Conservation (phyloP, 37 sponge, comb jelly and placozoan species). For the Theonella swinhoei region DNA sequence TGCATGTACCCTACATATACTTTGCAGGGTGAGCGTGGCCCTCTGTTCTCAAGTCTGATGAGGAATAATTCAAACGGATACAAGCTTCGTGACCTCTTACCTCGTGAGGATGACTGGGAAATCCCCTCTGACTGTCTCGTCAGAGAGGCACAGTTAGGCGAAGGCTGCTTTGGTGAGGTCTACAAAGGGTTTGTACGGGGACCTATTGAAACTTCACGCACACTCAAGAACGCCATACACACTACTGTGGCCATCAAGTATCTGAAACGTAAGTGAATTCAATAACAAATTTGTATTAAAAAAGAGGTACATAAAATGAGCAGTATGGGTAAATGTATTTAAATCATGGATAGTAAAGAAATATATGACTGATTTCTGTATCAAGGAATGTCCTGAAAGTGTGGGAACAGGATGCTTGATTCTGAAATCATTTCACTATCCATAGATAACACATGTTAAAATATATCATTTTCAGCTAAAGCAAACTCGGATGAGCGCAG, state of each 20-base stretch:
- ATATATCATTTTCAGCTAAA: slow-evolving; percentile 7
- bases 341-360: no score
- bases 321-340: no score
- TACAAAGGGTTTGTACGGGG: slow-evolving; percentile 59
- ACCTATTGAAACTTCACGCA: slow-evolving; percentile 24
- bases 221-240: slow-evolving; percentile 49
- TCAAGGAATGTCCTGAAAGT: no score
- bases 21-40: background rate
- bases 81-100: background rate
- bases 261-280: slow-evolving; percentile 46
- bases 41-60: background rate
- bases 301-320: no score
- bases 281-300: no score
- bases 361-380: no score
- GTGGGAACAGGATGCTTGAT: no score
- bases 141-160: slow-evolving; percentile 57
- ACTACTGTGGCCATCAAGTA: slow-evolving; percentile 56
- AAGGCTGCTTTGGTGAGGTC: slow-evolving; percentile 79
- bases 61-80: background rate
- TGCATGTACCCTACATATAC: no score
- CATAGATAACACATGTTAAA: background rate
- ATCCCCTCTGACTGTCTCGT: slow-evolving; percentile 46
- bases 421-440: background rate
- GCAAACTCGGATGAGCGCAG: slow-evolving; percentile 31
- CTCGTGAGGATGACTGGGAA: slow-evolving; percentile 74